phyloP scores from a whole-genome alignment of 2,797 vertebrate species.

The Sciaenops ocellatus region DNA sequence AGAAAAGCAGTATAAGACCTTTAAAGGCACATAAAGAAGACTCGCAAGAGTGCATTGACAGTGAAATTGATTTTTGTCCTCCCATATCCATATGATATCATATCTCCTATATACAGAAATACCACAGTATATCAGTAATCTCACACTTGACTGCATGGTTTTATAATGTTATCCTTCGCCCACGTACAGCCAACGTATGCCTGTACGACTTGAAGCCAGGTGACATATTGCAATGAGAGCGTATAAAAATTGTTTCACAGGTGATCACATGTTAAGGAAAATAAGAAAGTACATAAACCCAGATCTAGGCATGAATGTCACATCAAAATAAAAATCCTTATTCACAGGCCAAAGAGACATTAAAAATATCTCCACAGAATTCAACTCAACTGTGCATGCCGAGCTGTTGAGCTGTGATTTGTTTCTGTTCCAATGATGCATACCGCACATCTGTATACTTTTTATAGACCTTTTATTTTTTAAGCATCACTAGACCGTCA shows the following conservation, averaged over 20 bases:
- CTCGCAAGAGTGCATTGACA: conserved; percentile 21
- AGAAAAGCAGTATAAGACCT: conserved; percentile 20
- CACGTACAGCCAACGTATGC: conserved; percentile 19
- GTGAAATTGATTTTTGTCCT: conserved; percentile 47
- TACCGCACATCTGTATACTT: background rate
- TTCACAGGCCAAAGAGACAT: conserved; percentile 14
- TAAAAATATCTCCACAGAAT: background rate
- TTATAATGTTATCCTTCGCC: conserved; percentile 46
- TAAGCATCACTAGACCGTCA: background rate
- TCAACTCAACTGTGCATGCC: background rate
- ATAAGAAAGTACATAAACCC: conserved; percentile 4
- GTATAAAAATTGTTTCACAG: conserved; percentile 18
- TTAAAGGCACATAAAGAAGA: conserved; percentile 31
- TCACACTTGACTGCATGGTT: conserved; percentile 54
- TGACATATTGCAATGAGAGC: conserved; percentile 33
- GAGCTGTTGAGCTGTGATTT: background rate
- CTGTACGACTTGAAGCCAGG: conserved; percentile 31
- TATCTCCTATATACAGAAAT: conserved; percentile 49
- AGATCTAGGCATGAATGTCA: conserved; percentile 2
- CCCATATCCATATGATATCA: conserved; percentile 36
- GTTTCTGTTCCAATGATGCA: conserved; percentile 1
- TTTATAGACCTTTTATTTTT: background rate
- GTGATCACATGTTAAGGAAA: conserved; percentile 5
- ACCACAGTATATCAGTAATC: conserved; percentile 52
- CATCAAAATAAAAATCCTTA: conserved; percentile 7